phyloP scores from a whole-genome alignment of 2,797 vertebrate species.

The Novumbra hubbsi region DNA sequence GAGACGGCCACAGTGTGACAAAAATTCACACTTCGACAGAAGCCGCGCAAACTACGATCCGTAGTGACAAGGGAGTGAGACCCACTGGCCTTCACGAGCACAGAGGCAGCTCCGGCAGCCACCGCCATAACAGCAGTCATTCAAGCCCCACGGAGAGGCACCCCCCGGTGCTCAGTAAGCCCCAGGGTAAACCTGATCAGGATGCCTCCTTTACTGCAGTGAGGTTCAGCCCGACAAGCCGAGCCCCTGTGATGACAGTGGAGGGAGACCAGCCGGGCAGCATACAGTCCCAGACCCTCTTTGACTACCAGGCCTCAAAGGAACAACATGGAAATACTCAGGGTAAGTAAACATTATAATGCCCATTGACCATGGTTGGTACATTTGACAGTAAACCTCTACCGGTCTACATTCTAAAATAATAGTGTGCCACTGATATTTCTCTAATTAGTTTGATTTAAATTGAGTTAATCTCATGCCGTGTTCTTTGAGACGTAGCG shows the following conservation, averaged over 20 bases:
- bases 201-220: constrained; percentile 52
- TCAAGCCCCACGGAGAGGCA: constrained; percentile 25
- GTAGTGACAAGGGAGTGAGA: constrained; percentile 25
- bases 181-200: constrained; percentile 27
- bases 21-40: constrained; percentile 34
- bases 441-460: background rate
- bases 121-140: background rate
- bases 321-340: constrained; percentile 57
- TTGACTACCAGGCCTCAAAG: constrained; percentile 62
- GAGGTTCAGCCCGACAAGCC: constrained; percentile 71
- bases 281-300: constrained; percentile 63
- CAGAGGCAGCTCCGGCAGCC: constrained; percentile 6
- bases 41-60: background rate
- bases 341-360: constrained; percentile 45
- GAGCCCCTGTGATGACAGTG: constrained; percentile 59
- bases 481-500: background rate
- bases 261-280: constrained; percentile 55
- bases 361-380: background rate
- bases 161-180: constrained; percentile 15
- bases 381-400: background rate
- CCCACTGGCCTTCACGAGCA: constrained; percentile 39
- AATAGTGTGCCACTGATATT: background rate
- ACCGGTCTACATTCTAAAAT: background rate
- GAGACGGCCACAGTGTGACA: constrained; percentile 29
- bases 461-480: background rate